Base-by-base conservation (phyloP, 2,888 invertebrate species). In the Polydrusus pterygomalis region DNA sequence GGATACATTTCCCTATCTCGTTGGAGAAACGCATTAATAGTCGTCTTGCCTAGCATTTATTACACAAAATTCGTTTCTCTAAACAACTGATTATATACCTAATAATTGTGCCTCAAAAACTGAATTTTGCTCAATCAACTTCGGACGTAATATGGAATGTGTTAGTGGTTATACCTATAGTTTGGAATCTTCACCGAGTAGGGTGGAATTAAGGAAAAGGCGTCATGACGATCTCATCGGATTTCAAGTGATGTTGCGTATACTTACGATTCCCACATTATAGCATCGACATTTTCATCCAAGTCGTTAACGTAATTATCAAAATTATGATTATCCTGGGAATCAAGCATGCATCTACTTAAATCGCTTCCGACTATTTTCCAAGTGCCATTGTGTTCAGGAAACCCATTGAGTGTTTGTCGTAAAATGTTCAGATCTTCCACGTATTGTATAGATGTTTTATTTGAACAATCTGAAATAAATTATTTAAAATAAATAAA, bases 221-320 rank as follows among this genome's bases (percentile, higher is more conserved):
- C n/a, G n/a, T n/a, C n/a, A n/a, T n/a, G n/a, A n/a, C n/a, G n/a
- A n/a, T n/a, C n/a, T n/a, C n/a, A n/a, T n/a, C n/a, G n/a, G n/a
- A n/a, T n/a, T n/a, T n/a, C n/a, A n/a, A n/a, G n/a, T 15, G 17
- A 38, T 30, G n/a, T 17, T 43, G 2, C 15, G 13, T 30, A 34
- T 34, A 89, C 91, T 90, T 87, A 95, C 95, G 93, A 93, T 85
- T 94, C 93, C 89, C 94, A 91, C 56, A 94, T 90, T 58, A 94
- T 88, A 9, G 70, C 78, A 51, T 76, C 64, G 7, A 77, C 74
- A 30, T 47, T 76, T 8, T 47, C 47, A 17, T 76, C 74, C 63
- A 78, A 71, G 49, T 76, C 74, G 0, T 34, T 43, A 17, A 78
- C 40, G 30, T 75, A 77, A 30, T 70, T 58, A 43, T 73, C 63